phyloP scores from a whole-genome alignment of 1,140 invertebrate species.

The Vollenhovia emeryi region DNA sequence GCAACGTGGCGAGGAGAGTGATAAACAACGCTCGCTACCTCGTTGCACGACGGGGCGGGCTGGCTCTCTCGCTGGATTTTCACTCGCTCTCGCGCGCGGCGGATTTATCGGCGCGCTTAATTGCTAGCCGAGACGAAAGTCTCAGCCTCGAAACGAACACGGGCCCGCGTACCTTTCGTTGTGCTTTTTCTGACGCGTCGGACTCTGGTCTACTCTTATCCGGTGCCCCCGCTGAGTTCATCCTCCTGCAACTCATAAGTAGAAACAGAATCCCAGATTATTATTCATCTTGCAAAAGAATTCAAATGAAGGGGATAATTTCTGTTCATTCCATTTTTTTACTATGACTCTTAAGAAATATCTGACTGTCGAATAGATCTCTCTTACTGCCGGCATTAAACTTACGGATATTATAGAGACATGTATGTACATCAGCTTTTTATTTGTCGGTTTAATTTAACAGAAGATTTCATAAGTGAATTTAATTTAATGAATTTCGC shows the following conservation, averaged over 20 bases:
- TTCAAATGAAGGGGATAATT: neutral
- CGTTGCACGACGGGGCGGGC: slow-evolving; percentile 50
- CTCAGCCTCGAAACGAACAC: slow-evolving; percentile 43
- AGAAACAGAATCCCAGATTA: neutral
- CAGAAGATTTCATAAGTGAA: neutral
- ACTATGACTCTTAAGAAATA: neutral
- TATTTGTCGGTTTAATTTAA: no score
- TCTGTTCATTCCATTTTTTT: neutral
- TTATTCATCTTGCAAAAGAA: slow-evolving; percentile 16
- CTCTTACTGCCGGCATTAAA: neutral
- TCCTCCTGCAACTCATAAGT: neutral
- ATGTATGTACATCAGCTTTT: neutral
- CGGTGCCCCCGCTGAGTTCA: neutral
- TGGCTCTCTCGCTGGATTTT: slow-evolving; percentile 31
- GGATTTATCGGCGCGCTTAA: slow-evolving; percentile 55
- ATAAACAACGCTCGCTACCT: slow-evolving; percentile 68
- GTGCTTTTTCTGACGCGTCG: slow-evolving; percentile 24
- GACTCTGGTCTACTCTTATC: neutral
- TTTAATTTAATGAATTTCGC: neutral
- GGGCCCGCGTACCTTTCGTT: slow-evolving; percentile 11
- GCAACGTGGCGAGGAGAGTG: slow-evolving; percentile 57
- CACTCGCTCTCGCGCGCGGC: slow-evolving; percentile 6
- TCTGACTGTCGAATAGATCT: neutral
- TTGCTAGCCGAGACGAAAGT: slow-evolving; percentile 48
- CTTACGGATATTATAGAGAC: neutral